Evolutionary conservation across 1,140 invertebrate genomes (phyloP), one percentile per base, ranked within the genome.

Genomic region (Bombus terrestris): DNA sequence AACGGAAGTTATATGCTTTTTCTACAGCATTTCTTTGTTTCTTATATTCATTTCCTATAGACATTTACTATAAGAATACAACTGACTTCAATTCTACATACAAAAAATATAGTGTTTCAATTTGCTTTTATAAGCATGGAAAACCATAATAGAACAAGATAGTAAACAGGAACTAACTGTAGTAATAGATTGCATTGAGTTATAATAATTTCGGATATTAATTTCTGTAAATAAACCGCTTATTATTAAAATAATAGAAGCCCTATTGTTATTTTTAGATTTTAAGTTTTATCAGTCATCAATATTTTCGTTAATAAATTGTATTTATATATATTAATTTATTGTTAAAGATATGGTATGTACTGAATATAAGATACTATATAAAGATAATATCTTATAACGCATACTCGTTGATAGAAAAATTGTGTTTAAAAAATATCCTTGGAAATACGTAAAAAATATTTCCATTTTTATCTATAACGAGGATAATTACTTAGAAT

Each of bases 211-310:
- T 75, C 15, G 25, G 6, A 74, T 28, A 64, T 87, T 28, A 66
- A 66, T 15, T 89, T 39, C 37, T 9, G 25, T 68, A 18, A 57
- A 80, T 80, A 9, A 80, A 81, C 47, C 77, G 83, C 83, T 80
- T 73, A 85, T 85, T 85, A 80, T 85, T 79, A 85, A 85, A 85
- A 80, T 53, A 84, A 62, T 47, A 57, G 22, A 69, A 83, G 25
- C 35, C 15, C 10, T 64, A 66, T 53, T 64, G 5, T 47, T 76
- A 39, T 41, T 6, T 62, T 57, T 37, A 41, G 62, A 62, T 62
- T n/a, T 28, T 75, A 82, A 35, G 2, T 47, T 75, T 25, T 9
- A 77, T 77, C 59, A 77, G 35, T 83, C 74, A 22, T 83, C 22
- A 10, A 37, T 43, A 62, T 32, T 39, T 35, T 5, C 9, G 18